phyloP scores from a whole-genome alignment of 1,140 invertebrate genomes.

The Heliconius hermathena region DNA sequence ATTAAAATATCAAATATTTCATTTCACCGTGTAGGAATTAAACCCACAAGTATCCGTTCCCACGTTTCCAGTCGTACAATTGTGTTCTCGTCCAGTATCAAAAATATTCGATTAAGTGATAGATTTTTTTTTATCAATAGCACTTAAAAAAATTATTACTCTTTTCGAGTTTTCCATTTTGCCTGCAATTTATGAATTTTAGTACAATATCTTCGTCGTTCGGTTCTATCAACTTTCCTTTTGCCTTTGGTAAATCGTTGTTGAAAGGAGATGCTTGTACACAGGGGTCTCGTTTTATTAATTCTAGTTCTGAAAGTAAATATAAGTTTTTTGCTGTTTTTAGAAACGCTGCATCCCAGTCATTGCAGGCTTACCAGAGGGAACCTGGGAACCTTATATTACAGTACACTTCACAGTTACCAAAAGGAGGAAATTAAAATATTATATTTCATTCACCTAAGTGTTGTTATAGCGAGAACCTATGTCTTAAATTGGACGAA shows the following conservation, averaged over 20 bases:
- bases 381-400: no score
- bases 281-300: conserved; percentile 45
- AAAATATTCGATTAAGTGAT: no score
- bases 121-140: not conserved
- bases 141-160: not conserved
- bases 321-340: not conserved
- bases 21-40: not conserved
- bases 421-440: no score
- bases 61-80: no score
- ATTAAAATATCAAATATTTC: no score
- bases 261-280: conserved; percentile 48
- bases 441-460: no score
- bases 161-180: conserved; percentile 29
- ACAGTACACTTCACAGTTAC: no score
- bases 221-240: conserved; percentile 34
- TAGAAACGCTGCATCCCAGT: not conserved
- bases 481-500: no score
- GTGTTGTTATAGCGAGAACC: no score
- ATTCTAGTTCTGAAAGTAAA: conserved; percentile 40
- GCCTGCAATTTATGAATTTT: conserved; percentile 43
- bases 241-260: conserved; percentile 16
- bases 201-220: conserved; percentile 40
- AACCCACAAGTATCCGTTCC: not conserved
- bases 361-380: not conserved
- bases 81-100: no score